Conservation (phyloP, 2,113 vertebrate species). For the Lamprologus callipterus region DNA sequence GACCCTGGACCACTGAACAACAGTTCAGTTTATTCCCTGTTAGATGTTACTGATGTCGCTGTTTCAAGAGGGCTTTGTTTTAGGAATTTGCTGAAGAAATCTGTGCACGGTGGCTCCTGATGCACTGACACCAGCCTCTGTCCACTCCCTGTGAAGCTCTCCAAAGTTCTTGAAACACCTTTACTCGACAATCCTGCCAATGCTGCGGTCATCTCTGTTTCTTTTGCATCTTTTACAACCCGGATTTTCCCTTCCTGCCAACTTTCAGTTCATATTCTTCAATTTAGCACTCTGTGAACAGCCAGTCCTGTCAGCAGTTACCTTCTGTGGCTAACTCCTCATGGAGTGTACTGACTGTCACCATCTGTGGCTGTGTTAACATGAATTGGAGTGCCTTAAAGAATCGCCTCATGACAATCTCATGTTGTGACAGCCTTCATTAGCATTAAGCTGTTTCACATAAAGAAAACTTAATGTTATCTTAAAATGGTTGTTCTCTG, state of each 20-base stretch:
- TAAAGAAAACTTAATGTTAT: not conserved
- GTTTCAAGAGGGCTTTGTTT: not conserved
- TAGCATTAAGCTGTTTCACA: not conserved
- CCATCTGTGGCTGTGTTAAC: not conserved
- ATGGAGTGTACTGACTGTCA: too few relatives aligned
- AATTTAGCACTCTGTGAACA: not conserved
- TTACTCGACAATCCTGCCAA: not conserved
- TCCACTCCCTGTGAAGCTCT: not conserved
- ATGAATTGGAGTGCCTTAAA: not conserved
- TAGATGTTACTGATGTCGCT: not conserved
- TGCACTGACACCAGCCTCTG: not conserved
- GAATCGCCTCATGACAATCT: not conserved
- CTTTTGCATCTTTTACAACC: not conserved
- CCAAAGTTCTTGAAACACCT: not conserved
- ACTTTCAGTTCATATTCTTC: not conserved
- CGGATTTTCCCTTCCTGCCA: not conserved
- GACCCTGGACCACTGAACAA: not conserved
- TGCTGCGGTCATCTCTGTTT: not conserved
- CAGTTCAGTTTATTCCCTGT: not conserved
- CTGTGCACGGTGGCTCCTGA: not conserved
- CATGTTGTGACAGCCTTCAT: not conserved
- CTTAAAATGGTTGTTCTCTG: not conserved
- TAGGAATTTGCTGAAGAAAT: not conserved
- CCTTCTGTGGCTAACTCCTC: not conserved
- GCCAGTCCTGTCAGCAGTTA: not conserved